Percentiles rank a stretch among this genome's conserved stretches.
phyloP scores from a whole-genome alignment of 2,888 invertebrate genomes.

The Campoletis raptor region DNA sequence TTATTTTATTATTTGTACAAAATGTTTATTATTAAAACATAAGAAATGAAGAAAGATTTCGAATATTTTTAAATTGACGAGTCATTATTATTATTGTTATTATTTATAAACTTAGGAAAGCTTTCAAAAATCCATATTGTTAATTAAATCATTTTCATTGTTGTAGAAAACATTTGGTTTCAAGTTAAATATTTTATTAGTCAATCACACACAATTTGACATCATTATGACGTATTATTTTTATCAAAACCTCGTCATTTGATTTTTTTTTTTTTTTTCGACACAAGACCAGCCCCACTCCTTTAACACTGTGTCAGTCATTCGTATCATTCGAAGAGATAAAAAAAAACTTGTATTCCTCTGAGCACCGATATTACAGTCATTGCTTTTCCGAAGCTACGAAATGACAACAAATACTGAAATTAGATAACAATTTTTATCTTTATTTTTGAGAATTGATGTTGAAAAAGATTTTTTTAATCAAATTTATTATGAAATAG shows the following conservation, averaged over 20 bases:
- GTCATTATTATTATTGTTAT: neutral
- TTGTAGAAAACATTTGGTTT: neutral
- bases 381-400: neutral
- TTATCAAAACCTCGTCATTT: neutral
- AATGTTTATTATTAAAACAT: neutral
- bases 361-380: neutral
- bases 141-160: neutral
- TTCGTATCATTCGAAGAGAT: neutral
- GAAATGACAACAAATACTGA: neutral
- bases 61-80: neutral
- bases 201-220: neutral
- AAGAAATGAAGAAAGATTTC: neutral
- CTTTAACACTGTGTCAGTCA: neutral
- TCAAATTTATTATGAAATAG: neutral
- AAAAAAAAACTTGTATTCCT: neutral
- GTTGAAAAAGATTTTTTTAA: neutral
- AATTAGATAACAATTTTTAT: neutral
- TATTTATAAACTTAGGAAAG: too few species aligned
- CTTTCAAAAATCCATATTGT: neutral
- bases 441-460: neutral
- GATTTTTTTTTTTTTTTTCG: neutral
- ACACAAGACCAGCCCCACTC: neutral
- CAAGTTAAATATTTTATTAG: neutral
- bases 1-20: neutral
- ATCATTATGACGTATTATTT: neutral